phyloP scores from a whole-genome alignment of 2,113 vertebrate species.

The Myiopsitta monachus region DNA sequence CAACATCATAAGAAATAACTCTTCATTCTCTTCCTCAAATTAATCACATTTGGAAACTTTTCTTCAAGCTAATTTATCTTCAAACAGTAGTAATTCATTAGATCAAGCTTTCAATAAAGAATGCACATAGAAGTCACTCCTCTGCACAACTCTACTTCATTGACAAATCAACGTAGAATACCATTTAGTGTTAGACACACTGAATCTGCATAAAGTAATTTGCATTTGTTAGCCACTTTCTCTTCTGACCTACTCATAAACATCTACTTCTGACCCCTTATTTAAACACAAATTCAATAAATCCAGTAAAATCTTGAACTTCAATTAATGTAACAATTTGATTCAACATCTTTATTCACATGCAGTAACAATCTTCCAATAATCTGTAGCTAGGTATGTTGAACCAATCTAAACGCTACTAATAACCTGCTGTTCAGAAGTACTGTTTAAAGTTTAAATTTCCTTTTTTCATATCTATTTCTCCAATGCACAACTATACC shows the following conservation, averaged over 20 bases:
- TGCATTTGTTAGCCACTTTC: slow-evolving; percentile 15
- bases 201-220: slow-evolving; percentile 11
- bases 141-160: slow-evolving; percentile 65
- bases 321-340: not conserved
- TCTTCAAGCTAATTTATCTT: slow-evolving; percentile 36
- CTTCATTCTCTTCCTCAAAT: not conserved
- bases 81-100: slow-evolving; percentile 46
- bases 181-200: not conserved
- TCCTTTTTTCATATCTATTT: not conserved
- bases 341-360: not conserved
- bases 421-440: not conserved
- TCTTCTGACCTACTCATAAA: not conserved
- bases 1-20: not conserved
- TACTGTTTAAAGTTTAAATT: not conserved
- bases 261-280: not conserved
- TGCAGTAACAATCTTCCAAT: not conserved
- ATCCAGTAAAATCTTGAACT: not conserved
- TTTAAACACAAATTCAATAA: slow-evolving; percentile 22
- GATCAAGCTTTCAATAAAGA: slow-evolving; percentile 42
- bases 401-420: not conserved
- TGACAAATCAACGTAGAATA: slow-evolving; percentile 64
- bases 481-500: not conserved
- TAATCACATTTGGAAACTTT: slow-evolving; percentile 31
- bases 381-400: not conserved
- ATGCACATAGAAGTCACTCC: slow-evolving; percentile 28